Evolutionary conservation across 2,113 vertebrate species (phyloP).

Genomic region (Sphyrna mokarran): DNA sequence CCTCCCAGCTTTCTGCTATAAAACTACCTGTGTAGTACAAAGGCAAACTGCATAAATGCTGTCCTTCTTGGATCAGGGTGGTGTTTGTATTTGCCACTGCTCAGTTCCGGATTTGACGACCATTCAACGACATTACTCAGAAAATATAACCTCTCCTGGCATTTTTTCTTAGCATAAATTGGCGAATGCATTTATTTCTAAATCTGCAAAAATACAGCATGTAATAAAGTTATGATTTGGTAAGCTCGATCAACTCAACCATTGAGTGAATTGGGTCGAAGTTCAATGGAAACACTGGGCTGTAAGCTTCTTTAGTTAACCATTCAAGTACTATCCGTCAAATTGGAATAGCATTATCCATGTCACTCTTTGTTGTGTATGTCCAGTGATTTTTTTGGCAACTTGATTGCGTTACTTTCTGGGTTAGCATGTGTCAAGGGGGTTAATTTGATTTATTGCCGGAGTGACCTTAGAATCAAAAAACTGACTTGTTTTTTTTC

Average conservation of each 20-base stretch:
- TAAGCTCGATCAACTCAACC: not conserved
- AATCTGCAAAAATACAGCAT: not conserved
- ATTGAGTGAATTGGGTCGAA: not conserved
- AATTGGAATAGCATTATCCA: not conserved
- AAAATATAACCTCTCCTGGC: not conserved
- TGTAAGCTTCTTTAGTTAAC: not conserved
- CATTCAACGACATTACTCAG: not conserved
- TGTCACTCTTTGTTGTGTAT: not conserved
- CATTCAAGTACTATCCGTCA: not conserved
- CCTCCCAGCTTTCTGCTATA: not conserved
- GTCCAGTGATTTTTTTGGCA: not conserved
- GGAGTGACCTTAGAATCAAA: not conserved
- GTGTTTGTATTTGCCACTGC: too few relatives aligned
- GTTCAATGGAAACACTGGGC: not conserved
- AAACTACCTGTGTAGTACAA: not conserved
- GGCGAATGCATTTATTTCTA: not conserved
- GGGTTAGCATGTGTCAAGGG: not conserved
- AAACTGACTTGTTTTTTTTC: not conserved
- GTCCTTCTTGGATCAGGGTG: not conserved
- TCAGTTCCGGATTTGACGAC: not conserved
- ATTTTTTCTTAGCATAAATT: not conserved
- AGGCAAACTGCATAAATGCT: not conserved
- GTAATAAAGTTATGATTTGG: not conserved
- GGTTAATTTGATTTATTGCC: slow-evolving; percentile 11
- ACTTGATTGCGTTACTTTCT: not conserved